phyloP scores from a whole-genome alignment of 1,140 invertebrate species.

The Ceratina australensis region DNA sequence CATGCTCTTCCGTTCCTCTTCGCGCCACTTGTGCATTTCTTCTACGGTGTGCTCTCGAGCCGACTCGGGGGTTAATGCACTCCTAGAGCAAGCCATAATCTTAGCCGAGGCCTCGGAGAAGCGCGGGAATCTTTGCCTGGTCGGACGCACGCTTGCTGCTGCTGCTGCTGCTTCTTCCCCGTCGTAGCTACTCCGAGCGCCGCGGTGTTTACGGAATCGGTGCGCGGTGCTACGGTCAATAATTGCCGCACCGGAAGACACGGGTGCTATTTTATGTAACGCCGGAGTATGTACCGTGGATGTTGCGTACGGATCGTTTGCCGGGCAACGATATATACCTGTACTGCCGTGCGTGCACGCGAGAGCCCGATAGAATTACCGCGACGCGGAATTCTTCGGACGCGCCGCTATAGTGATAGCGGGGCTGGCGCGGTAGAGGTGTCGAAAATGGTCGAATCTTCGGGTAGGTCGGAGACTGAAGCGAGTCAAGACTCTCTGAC shows the following conservation, averaged over 20 bases:
- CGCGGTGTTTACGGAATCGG: constrained; percentile 21
- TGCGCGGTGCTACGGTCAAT: neutral
- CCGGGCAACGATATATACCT: neutral
- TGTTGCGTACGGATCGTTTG: neutral
- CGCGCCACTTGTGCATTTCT: constrained; percentile 62
- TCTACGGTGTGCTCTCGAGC: constrained; percentile 68
- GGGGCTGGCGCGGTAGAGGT: no score
- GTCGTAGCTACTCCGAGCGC: neutral
- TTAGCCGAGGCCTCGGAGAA: constrained; percentile 49
- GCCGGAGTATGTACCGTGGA: neutral
- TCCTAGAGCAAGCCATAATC: constrained; percentile 71
- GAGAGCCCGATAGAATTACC: neutral
- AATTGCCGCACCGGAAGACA: neutral
- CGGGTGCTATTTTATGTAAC: neutral
- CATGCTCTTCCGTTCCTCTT: constrained; percentile 18
- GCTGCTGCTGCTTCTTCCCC: no score
- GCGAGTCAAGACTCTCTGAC: no score
- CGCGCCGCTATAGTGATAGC: neutral
- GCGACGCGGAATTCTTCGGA: constrained; percentile 4
- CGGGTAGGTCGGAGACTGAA: no score
- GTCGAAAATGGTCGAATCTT: no score
- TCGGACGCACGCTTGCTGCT: neutral
- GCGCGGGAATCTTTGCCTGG: constrained; percentile 56
- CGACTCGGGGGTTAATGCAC: constrained; percentile 75
- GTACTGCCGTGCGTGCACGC: neutral